A percentile compares a stretch with the other conserved stretches of the same genome.
These are phyloP conservation scores for Tachystola acroxantha DNA, from an alignment of 2,888 invertebrate genomes.

Conservation along the genomic window DNA sequence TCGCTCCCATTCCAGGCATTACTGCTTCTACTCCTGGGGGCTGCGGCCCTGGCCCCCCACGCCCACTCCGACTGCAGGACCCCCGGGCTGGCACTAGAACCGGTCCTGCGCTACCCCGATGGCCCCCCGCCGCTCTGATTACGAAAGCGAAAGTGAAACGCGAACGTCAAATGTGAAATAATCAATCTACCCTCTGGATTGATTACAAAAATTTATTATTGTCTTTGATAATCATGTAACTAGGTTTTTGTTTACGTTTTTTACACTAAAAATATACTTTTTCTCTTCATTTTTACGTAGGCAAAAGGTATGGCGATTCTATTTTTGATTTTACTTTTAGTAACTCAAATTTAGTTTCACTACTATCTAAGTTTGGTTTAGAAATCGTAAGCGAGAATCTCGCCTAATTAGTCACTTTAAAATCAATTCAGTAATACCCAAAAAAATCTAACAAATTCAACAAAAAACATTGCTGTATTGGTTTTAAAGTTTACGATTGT, in stretches of 20 bases:
- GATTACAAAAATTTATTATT: constrained; percentile 6
- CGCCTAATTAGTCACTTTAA: no score
- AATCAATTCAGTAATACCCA: neutral
- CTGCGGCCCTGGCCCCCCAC: constrained; percentile 94
- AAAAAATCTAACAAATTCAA: neutral
- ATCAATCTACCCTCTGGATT: constrained; percentile 15
- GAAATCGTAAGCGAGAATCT: no score
- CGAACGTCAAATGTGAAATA: constrained; percentile 7
- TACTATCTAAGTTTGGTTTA: no score
- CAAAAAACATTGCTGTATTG: no score
- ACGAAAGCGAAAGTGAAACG: constrained; percentile 22
- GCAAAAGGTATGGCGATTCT: no score
- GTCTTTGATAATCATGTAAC: constrained; percentile 3
- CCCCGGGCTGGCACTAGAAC: constrained; percentile 89
- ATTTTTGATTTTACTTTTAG: no score
- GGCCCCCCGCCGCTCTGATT: constrained; percentile 94
- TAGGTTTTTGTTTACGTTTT: neutral
- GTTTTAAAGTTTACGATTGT: neutral
- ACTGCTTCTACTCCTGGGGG: constrained; percentile 94
- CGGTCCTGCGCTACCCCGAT: constrained; percentile 93
- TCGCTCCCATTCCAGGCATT: constrained; percentile 97
- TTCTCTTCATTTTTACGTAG: no score
- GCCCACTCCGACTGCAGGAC: constrained; percentile 90
- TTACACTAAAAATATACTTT: neutral
- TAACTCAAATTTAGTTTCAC: no score